Conservation (phyloP, 2,888 invertebrate genomes). For the Onchidella celtica region DNA sequence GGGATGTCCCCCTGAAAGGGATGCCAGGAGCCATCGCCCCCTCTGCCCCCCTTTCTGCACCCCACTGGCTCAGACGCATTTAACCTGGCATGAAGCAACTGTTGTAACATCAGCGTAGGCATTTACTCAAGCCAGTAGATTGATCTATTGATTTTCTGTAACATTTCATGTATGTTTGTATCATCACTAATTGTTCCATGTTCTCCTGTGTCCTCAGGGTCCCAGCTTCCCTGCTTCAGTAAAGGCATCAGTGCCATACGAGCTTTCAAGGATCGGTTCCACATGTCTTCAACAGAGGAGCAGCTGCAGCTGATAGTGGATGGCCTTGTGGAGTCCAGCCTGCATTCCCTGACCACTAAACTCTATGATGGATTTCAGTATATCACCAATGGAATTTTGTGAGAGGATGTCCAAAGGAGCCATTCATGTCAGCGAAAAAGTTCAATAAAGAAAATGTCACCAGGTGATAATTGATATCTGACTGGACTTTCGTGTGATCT, state of each 20-base stretch:
- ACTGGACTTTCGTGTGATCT: no score
- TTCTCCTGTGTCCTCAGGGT: slow-evolving; percentile 89
- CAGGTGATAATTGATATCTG: no score
- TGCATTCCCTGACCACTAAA: slow-evolving; percentile 97
- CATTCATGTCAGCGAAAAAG: background rate
- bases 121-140: no score
- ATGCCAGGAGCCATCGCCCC: no score
- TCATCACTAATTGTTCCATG: no score
- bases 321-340: slow-evolving; percentile 94
- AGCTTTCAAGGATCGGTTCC: slow-evolving; percentile 95
- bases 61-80: no score
- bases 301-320: slow-evolving; percentile 96
- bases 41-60: no score
- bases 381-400: slow-evolving; percentile 95
- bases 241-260: slow-evolving; percentile 93
- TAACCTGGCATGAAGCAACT: no score
- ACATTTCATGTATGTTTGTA: no score
- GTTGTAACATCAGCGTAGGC: no score
- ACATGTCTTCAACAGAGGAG: slow-evolving; percentile 95
- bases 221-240: slow-evolving; percentile 97
- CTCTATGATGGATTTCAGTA: slow-evolving; percentile 99
- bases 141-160: background rate
- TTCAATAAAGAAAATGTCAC: no score
- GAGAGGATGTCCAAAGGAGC: slow-evolving; percentile 2
- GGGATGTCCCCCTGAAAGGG: no score